Base-by-base conservation (phyloP, 1,140 invertebrate species). In the Cherax quadricarinatus region DNA sequence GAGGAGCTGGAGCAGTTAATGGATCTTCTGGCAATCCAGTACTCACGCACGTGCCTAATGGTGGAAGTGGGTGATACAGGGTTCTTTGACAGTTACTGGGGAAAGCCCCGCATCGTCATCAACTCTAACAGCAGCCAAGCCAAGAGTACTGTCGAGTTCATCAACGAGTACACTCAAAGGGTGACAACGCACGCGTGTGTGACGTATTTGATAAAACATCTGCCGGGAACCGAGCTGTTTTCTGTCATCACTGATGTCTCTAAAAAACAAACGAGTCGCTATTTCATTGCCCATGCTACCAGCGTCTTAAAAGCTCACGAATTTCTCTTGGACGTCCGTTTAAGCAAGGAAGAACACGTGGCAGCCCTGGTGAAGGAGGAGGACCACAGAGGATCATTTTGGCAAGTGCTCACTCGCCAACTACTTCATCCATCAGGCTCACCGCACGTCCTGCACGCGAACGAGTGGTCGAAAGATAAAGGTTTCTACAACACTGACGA, bases 281-380 rank as follows among this genome's bases (percentile, higher is more conserved):
- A 91, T 75, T 87, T 91, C 62, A n/a, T 91, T 14, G 84, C 60
- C 49, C 57, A 16, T 21, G 49, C 24, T 10, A 9, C 24, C 18
- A 81, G 62, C 57, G n/a, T 79, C 30, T 21, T 30, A 4, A 12
- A 66, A 18, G 90, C 84, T 3, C 24, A 87, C n/a, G 57, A 53
- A 4, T 87, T 86, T 57, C 90, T 91, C n/a, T 60, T 91, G 30
- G 84, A 91, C 75, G 12, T 87, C 60, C 84, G 75, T 4, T 62
- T 91, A 18, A 49, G 57, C 6, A 51, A 86, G 48, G 73, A 91
- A 21, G 90, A 91, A 51, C 75, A 91, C 84, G 21, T 91, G 12
- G 90, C 78, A 18, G 90, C 90, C 16, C 41, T 91, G 1, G 84
- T 86, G 48, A 60, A 70, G 24, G 5, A 24, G 60, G 24, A 4